phyloP scores from a whole-genome alignment of 2,888 invertebrate genomes.

The Torymus texanus region DNA sequence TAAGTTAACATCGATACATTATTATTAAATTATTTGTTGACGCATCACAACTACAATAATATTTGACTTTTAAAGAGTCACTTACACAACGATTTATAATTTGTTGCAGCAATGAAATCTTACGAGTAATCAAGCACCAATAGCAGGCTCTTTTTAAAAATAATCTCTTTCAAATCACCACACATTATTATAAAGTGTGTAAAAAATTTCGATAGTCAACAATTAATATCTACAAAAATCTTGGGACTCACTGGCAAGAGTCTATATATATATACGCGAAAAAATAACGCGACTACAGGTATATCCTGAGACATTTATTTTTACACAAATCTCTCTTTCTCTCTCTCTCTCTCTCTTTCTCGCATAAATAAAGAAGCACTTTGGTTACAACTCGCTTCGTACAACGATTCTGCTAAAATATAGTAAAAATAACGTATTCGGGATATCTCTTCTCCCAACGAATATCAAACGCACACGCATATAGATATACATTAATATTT shows the following conservation, averaged over 20 bases:
- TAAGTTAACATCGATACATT: slow-evolving; percentile 48
- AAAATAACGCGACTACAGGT: neutral
- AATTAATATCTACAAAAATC: slow-evolving; percentile 13
- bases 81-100: slow-evolving; percentile 2
- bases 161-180: slow-evolving; percentile 5
- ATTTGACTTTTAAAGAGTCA: slow-evolving; percentile 34
- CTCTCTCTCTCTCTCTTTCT: neutral
- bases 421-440: neutral
- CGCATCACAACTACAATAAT: slow-evolving; percentile 35
- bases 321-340: no score
- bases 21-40: slow-evolving; percentile 8
- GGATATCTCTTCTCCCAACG: neutral
- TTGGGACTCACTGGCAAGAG: slow-evolving; percentile 14
- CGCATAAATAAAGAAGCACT: slow-evolving; percentile 56
- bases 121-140: slow-evolving; percentile 23
- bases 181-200: neutral
- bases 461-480: neutral
- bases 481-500: no score
- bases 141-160: slow-evolving; percentile 3
- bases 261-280: neutral
- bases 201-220: slow-evolving; percentile 10
- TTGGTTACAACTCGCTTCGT: slow-evolving; percentile 51
- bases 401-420: slow-evolving; percentile 25
- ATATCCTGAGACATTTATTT: neutral
- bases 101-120: slow-evolving; percentile 10